Percentiles rank a stretch among this genome's conserved stretches.
Conservation (phyloP, 2,113 vertebrate species). For the Galbula dea region DNA sequence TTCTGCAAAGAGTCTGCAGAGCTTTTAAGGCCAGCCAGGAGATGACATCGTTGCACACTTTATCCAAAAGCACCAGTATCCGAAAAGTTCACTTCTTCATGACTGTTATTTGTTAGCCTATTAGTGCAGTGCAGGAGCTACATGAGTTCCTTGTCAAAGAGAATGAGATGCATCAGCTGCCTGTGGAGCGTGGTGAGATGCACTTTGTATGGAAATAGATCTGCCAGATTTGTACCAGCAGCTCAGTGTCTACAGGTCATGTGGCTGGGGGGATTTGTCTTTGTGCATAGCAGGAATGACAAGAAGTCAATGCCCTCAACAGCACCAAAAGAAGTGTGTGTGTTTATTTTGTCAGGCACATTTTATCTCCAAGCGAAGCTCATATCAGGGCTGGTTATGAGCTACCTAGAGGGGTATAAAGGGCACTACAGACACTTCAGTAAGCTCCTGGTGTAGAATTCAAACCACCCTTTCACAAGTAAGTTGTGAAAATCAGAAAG, state of each 20-base stretch:
- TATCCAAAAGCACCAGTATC: neutral
- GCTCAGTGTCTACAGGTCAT: neutral
- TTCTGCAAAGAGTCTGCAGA: neutral
- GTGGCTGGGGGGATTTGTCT: rapidly evolving
- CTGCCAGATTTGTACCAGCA: neutral
- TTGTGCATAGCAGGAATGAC: neutral
- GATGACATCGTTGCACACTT: rapidly evolving
- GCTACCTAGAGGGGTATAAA: neutral
- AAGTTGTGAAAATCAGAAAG: neutral
- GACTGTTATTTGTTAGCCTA: neutral
- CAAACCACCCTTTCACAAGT: neutral
- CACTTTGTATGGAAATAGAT: neutral
- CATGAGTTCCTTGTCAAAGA: neutral
- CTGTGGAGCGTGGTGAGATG: neutral
- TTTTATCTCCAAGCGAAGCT: neutral
- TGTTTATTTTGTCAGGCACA: neutral
- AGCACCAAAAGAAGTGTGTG: neutral
- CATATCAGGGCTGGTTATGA: neutral
- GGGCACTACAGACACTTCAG: neutral
- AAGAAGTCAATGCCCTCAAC: neutral
- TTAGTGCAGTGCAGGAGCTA: neutral
- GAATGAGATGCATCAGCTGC: neutral
- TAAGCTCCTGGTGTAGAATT: neutral
- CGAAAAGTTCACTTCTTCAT: rapidly evolving
- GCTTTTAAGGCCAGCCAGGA: neutral